A percentile compares a stretch with the other conserved stretches of the same genome.
These are phyloP conservation scores for Pao palembangensis DNA, from an alignment of 2,113 vertebrate genomes.

Conservation along the genomic window DNA sequence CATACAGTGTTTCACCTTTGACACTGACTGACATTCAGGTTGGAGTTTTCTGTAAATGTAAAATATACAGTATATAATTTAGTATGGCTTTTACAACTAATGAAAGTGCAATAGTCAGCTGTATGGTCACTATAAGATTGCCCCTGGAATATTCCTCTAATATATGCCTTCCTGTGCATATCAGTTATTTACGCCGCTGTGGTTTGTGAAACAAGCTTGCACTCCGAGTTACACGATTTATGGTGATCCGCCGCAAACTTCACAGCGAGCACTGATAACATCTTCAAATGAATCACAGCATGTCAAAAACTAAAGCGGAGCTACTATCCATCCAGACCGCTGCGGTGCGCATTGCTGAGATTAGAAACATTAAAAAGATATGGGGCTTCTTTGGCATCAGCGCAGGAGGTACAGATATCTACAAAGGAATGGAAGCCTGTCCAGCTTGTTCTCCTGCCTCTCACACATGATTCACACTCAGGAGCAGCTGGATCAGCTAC, in stretches of 20 bases:
- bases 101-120: too few species aligned
- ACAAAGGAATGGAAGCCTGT: too few species aligned
- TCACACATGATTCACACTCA: too few species aligned
- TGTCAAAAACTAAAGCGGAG: background rate
- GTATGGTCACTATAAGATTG: too few species aligned
- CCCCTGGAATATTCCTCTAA: too few species aligned
- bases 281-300: slow-evolving; percentile 1
- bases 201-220: background rate
- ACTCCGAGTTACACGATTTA: background rate
- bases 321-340: background rate
- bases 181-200: background rate
- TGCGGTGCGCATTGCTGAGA: background rate
- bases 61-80: too few species aligned
- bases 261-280: background rate
- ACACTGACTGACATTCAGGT: too few species aligned
- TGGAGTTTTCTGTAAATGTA: too few species aligned
- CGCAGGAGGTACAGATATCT: background rate
- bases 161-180: background rate
- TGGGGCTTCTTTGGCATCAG: background rate
- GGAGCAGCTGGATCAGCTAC: too few species aligned
- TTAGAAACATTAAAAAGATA: background rate
- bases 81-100: too few species aligned
- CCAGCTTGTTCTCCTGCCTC: too few species aligned
- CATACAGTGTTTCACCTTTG: slow-evolving; percentile 22
- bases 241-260: background rate